Base-by-base conservation (phyloP, 2,797 vertebrate genomes). In the Anguilla megastoma region DNA sequence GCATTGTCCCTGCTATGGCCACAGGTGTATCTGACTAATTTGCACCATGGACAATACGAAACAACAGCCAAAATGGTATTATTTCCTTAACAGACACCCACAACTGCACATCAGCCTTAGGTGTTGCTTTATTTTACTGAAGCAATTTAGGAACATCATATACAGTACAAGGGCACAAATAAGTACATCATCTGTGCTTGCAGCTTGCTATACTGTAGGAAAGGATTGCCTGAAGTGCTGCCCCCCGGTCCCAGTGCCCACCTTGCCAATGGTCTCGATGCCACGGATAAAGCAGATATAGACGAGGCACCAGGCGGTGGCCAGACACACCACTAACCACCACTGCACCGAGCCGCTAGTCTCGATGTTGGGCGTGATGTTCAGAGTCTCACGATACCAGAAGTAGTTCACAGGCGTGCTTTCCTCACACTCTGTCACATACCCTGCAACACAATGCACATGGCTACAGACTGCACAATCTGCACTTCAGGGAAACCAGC, bases 321-420 rank as follows among this genome's bases (percentile, higher is more conserved):
- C 95, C 71, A 96, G 91, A 89, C 96, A 97, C 80, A 96, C 7
- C 87, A 97, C 91, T 1, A 97, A 91, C 94, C 93, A 94, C 97
- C 97, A 97, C 90, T 97, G 96, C 50, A 96, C 4, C 0, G 89
- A 89, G 0, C 96, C 97, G 0, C 90, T 94, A 54, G 92, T 92
- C 0, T 86, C 50, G 12, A 97, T 93, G 88, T 95, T 93, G 0
- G 96, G 89, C 0, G 96, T 94, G 89, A 97, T 92, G 90, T 98
- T 97, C 87, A 98, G 92, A 0, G 97, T 97, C 88, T 92, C 91
- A 63, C 96, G 95, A 90, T 98, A 98, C 97, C 97, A 98, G 90
- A 97, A 98, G 89, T 97, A 97, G 91, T 94, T 97, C 86, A 97
- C 96, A 0, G 96, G 0, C 0, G 96, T 93, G 63, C 96, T 97